Conservation (phyloP, 2,888 invertebrate species). For the Sturmia bella region DNA sequence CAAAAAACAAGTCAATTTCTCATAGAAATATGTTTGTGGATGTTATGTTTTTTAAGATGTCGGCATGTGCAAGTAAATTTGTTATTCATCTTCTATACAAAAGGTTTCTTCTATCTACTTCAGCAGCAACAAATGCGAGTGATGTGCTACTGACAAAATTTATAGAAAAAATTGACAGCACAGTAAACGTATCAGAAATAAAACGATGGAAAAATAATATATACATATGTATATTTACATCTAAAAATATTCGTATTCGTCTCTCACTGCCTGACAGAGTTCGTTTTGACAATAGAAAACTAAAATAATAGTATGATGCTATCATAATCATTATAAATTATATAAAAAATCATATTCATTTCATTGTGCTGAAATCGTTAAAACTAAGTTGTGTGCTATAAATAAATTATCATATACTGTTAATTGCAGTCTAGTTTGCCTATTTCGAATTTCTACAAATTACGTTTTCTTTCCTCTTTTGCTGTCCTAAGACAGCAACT, state of each 20-base stretch:
- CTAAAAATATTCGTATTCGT: slow-evolving; percentile 16
- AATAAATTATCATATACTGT: too few species aligned
- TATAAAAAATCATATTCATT: slow-evolving; percentile 38
- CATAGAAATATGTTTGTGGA: slow-evolving; percentile 75
- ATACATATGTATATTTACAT: slow-evolving; percentile 21
- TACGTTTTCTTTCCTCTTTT: too few species aligned
- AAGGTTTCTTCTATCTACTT: slow-evolving; percentile 39
- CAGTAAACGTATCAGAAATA: slow-evolving; percentile 71
- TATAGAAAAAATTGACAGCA: slow-evolving; percentile 51
- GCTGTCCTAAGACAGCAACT: too few species aligned
- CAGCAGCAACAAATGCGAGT: slow-evolving; percentile 72
- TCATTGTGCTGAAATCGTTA: slow-evolving; percentile 16
- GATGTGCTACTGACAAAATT: slow-evolving; percentile 64
- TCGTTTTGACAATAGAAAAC: slow-evolving; percentile 70
- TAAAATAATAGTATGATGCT: slow-evolving; percentile 60
- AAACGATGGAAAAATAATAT: slow-evolving; percentile 68
- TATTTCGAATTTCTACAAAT: too few species aligned
- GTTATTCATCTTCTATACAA: slow-evolving; percentile 44
- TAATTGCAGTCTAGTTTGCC: too few species aligned
- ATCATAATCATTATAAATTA: slow-evolving; percentile 68
- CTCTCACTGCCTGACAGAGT: slow-evolving; percentile 42
- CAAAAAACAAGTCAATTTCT: slow-evolving; percentile 78
- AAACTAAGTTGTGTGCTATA: background rate
- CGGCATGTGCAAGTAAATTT: slow-evolving; percentile 58
- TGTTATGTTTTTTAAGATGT: slow-evolving; percentile 15